These are phyloP conservation scores for Pomacea canaliculata DNA, from an alignment of 2,888 invertebrate species.

Conservation along the genomic window DNA sequence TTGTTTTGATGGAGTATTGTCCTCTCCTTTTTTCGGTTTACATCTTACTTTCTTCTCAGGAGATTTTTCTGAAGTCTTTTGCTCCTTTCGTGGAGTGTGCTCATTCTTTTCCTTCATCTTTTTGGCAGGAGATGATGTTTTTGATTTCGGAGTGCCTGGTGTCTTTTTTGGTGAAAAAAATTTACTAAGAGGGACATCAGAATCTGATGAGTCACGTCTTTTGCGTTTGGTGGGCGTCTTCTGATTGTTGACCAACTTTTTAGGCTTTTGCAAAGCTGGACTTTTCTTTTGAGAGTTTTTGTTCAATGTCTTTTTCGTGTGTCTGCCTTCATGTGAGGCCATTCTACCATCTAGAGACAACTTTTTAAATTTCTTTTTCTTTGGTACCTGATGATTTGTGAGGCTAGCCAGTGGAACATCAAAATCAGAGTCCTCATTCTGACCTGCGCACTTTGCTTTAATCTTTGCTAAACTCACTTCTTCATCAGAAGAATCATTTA, in stretches of 20 bases:
- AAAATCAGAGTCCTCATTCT: constrained; percentile 39
- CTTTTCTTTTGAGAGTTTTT: constrained; percentile 24
- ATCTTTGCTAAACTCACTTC: constrained; percentile 41
- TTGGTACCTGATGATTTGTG: constrained; percentile 42
- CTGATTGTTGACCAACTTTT: constrained; percentile 17
- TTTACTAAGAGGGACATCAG: constrained; percentile 35
- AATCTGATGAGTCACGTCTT: constrained; percentile 23
- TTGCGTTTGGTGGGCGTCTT: constrained; percentile 20
- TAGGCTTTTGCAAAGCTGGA: constrained; percentile 9
- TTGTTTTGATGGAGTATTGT: constrained; percentile 26
- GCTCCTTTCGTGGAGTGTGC: constrained; percentile 27
- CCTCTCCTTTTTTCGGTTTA: constrained; percentile 23
- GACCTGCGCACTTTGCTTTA: constrained; percentile 28
- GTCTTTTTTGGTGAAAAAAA: constrained; percentile 30
- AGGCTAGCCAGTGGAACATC: constrained; percentile 52
- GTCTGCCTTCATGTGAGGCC: neutral
- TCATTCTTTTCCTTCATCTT: constrained; percentile 31
- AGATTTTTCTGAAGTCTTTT: constrained; percentile 4
- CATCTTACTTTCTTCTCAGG: constrained; percentile 18
- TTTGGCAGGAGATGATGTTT: constrained; percentile 8
- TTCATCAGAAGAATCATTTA: constrained; percentile 35
- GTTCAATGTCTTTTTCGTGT: neutral
- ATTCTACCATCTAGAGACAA: neutral
- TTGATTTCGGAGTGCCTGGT: constrained; percentile 13
- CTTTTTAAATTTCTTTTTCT: constrained; percentile 37